Evolutionary conservation across 2,113 vertebrate species (phyloP).

Genomic region (Lagopus leucura): DNA sequence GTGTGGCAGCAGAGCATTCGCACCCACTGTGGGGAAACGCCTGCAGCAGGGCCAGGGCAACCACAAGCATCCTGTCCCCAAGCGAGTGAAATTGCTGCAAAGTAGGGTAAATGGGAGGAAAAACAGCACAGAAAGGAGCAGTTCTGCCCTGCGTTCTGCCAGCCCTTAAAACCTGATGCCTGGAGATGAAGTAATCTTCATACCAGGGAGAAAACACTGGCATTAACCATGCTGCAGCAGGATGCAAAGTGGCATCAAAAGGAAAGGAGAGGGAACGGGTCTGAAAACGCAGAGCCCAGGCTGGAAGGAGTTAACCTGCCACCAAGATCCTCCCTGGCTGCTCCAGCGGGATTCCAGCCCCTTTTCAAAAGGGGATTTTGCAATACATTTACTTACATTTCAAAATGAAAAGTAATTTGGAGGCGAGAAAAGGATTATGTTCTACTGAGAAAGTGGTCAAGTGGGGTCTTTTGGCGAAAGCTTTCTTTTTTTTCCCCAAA

Average conservation of each 20-base stretch:
- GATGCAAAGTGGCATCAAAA: background rate
- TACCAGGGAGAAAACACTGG: background rate
- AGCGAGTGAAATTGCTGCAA: background rate
- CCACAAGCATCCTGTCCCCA: background rate
- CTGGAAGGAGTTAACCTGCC: background rate
- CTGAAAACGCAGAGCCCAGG: background rate
- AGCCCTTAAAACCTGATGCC: background rate
- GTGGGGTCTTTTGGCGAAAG: background rate
- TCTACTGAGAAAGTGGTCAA: background rate
- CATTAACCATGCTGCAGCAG: background rate
- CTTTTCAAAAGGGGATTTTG: slow-evolving; percentile 27
- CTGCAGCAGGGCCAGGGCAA: background rate
- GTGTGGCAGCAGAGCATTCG: background rate
- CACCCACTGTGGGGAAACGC: accelerated
- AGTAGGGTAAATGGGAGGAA: background rate
- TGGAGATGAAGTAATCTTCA: background rate
- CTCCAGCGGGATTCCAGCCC: background rate
- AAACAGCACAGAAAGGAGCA: background rate
- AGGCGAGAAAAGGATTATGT: background rate
- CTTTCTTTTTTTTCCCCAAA: background rate
- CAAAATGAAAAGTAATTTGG: background rate
- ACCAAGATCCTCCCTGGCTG: background rate
- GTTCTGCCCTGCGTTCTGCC: background rate
- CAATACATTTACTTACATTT: background rate
- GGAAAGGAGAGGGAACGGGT: background rate